A percentile compares a stretch with the other conserved stretches of the same genome.
phyloP scores from a whole-genome alignment of 2,113 vertebrate genomes.

The Oriolus oriolus region DNA sequence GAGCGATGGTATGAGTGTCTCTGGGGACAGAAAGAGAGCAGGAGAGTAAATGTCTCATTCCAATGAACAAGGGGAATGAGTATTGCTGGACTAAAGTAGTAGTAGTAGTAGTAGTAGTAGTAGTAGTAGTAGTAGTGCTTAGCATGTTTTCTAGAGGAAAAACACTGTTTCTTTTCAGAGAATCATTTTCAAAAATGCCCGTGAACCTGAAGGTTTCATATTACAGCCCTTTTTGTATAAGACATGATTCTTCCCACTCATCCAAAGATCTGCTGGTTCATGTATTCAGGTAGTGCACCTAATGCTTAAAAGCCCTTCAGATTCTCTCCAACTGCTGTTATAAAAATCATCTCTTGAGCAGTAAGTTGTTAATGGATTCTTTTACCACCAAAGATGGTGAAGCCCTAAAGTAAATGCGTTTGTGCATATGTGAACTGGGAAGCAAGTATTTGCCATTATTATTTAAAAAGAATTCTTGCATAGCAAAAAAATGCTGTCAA shows the following conservation, averaged over 20 bases:
- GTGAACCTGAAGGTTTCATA: not conserved
- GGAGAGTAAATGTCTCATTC: not conserved
- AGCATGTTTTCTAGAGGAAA: not conserved
- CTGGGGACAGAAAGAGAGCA: slow-evolving; percentile 33
- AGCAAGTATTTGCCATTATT: not conserved
- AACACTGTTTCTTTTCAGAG: not conserved
- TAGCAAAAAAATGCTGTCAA: not conserved
- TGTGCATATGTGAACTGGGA: not conserved
- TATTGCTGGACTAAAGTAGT: not conserved
- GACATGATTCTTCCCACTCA: not conserved
- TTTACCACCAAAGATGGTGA: not conserved
- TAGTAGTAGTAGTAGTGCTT: not conserved
- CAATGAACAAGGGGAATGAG: not conserved
- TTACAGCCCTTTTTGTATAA: not conserved
- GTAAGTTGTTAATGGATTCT: not conserved
- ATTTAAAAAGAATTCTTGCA: not conserved
- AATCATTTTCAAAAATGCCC: not conserved
- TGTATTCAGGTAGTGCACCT: not conserved
- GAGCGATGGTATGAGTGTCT: slow-evolving; percentile 79
- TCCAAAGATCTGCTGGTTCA: not conserved
- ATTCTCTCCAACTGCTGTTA: not conserved
- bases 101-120: not conserved
- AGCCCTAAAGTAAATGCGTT: not conserved
- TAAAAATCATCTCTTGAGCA: slow-evolving; percentile 26
- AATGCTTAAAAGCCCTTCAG: slow-evolving; percentile 8